Evolutionary conservation across 2,888 invertebrate species (phyloP).

Genomic region (Byasa hedistus): DNA sequence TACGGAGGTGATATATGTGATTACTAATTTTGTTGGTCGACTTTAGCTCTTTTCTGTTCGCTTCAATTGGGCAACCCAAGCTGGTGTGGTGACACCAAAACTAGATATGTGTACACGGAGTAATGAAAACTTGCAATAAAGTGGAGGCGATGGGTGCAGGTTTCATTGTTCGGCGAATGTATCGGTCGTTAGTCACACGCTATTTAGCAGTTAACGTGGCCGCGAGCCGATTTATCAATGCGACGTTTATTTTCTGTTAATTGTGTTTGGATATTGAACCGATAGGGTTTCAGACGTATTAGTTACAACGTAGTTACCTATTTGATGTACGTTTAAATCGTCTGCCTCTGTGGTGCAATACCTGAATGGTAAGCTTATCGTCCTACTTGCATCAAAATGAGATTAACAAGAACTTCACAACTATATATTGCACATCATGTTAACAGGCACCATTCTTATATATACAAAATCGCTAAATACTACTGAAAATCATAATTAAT

Average conservation of each 20-base stretch:
- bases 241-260: constrained; percentile 75
- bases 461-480: no score
- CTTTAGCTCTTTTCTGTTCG: background rate
- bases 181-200: constrained; percentile 67
- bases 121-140: constrained; percentile 36
- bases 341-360: no score
- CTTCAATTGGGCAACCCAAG: background rate
- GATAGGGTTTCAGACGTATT: constrained; percentile 32
- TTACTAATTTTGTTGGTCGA: no score
- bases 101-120: constrained; percentile 9
- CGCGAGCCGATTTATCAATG: constrained; percentile 69
- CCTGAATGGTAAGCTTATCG: no score
- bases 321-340: background rate
- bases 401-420: no score
- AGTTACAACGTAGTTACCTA: background rate
- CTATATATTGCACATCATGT: no score
- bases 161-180: constrained; percentile 39
- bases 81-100: background rate
- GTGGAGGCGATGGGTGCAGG: constrained; percentile 40
- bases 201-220: constrained; percentile 73
- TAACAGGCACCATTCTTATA: no score
- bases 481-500: no score
- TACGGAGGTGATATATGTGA: no score
- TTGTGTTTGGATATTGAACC: constrained; percentile 56
- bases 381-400: no score